Conservation (phyloP, 2,888 invertebrate genomes). For the Prenolepis imparis region DNA sequence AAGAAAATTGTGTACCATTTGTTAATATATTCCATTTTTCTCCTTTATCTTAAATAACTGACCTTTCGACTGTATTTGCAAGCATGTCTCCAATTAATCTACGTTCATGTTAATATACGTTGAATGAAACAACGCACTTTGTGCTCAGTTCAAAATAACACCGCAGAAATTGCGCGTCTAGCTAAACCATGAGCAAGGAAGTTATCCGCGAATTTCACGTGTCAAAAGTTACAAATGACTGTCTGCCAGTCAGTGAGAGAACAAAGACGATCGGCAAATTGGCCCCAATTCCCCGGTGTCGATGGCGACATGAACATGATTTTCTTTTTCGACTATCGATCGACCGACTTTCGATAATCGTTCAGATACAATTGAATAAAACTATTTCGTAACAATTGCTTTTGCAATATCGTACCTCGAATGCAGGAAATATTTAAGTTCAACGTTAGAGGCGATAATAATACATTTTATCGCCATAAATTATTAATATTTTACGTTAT, state of each 20-base stretch:
- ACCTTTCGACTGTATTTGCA: background rate
- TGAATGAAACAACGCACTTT: background rate
- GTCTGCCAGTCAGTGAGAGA: constrained; percentile 26
- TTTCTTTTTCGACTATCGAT: background rate
- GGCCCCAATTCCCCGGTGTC: constrained; percentile 46
- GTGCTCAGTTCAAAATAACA: background rate
- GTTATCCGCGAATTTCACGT: constrained; percentile 30
- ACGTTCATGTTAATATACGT: background rate
- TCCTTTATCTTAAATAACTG: background rate
- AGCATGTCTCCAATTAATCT: background rate
- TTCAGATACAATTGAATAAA: background rate
- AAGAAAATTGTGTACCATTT: background rate
- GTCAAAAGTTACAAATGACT: constrained; percentile 46
- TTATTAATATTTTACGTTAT: constrained; percentile 10
- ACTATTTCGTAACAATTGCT: background rate
- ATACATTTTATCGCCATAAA: too few relatives aligned
- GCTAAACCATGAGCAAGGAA: constrained; percentile 23
- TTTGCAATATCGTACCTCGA: background rate
- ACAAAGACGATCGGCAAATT: constrained; percentile 49
- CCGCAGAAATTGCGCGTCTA: constrained; percentile 4
- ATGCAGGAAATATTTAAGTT: constrained; percentile 13
- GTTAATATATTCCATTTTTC: background rate
- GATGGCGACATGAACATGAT: constrained; percentile 25
- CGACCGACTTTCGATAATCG: constrained; percentile 6
- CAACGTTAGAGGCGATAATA: background rate